Conservation (phyloP, 2,888 invertebrate species). For the Elaeidobius kamerunicus region DNA sequence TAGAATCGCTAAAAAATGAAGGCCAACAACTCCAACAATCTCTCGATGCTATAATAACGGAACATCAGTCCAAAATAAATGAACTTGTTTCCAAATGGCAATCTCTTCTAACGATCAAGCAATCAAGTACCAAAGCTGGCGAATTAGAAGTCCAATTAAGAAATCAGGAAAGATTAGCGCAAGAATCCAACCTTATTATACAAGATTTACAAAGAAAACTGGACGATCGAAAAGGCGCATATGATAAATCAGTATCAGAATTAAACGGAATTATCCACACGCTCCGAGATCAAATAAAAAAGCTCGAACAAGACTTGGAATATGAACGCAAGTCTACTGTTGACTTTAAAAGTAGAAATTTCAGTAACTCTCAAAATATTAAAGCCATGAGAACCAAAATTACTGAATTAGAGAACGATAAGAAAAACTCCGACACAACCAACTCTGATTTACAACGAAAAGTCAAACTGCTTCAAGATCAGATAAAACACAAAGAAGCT, state of each 20-base stretch:
- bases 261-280: slow-evolving; percentile 36
- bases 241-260: slow-evolving; percentile 38
- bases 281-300: slow-evolving; percentile 39
- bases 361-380: slow-evolving; percentile 46
- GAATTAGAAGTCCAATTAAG: slow-evolving; percentile 33
- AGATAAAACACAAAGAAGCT: slow-evolving; percentile 42
- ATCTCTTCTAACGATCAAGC: slow-evolving; percentile 35
- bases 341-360: slow-evolving; percentile 38
- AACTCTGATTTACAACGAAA: slow-evolving; percentile 42
- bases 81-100: slow-evolving; percentile 40
- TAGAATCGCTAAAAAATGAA: slow-evolving; percentile 38
- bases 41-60: slow-evolving; percentile 38
- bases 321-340: slow-evolving; percentile 37
- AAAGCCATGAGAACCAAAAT: slow-evolving; percentile 48
- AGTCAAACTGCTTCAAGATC: slow-evolving; percentile 42
- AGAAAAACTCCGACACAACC: slow-evolving; percentile 48
- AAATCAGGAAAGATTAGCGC: slow-evolving; percentile 36
- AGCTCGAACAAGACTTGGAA: slow-evolving; percentile 42
- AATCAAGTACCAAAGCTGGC: slow-evolving; percentile 31
- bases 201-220: slow-evolving; percentile 39
- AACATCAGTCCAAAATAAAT: slow-evolving; percentile 40
- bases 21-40: slow-evolving; percentile 39
- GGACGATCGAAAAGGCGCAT: slow-evolving; percentile 37
- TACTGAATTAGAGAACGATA: slow-evolving; percentile 49
- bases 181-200: slow-evolving; percentile 36